Evolutionary conservation across 1,140 invertebrate species (phyloP).

Genomic region (Homarus americanus): DNA sequence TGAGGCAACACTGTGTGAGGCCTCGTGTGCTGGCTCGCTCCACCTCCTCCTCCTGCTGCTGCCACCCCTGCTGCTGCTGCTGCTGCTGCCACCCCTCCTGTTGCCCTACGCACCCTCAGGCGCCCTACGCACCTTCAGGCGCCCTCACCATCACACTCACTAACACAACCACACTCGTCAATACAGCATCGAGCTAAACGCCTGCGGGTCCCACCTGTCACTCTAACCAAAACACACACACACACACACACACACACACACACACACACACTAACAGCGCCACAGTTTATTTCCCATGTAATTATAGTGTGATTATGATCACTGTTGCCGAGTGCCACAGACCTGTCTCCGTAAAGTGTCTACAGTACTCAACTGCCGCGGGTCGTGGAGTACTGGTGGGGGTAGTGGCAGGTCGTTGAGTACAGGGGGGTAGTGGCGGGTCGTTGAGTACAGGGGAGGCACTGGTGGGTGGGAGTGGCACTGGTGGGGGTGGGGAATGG

Average conservation of each 20-base stretch:
- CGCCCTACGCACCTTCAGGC: not conserved
- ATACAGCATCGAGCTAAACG: too few relatives aligned
- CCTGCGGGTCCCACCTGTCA: too few relatives aligned
- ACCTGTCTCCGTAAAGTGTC: not conserved
- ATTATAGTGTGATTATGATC: not conserved
- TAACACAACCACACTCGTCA: not conserved
- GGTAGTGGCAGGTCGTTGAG: not conserved
- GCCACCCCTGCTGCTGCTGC: not conserved
- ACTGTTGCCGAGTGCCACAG: not conserved
- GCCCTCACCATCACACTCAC: not conserved
- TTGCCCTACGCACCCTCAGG: not conserved
- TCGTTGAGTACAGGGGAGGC: not conserved
- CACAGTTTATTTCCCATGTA: not conserved
- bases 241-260: too few relatives aligned
- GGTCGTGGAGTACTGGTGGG: not conserved
- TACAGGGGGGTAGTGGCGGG: not conserved
- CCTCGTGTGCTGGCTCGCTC: not conserved
- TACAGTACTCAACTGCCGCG: not conserved
- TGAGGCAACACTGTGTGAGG: not conserved
- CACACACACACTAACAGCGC: not conserved
- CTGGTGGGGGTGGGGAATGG: not conserved
- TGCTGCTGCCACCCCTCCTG: not conserved
- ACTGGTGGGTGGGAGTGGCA: too few relatives aligned
- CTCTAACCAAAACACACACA: too few relatives aligned
- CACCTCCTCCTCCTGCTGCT: not conserved